Evolutionary conservation across 2,888 invertebrate genomes (phyloP), one percentile per base, ranked within the genome.

Genomic region (Polymixis flavicincta): DNA sequence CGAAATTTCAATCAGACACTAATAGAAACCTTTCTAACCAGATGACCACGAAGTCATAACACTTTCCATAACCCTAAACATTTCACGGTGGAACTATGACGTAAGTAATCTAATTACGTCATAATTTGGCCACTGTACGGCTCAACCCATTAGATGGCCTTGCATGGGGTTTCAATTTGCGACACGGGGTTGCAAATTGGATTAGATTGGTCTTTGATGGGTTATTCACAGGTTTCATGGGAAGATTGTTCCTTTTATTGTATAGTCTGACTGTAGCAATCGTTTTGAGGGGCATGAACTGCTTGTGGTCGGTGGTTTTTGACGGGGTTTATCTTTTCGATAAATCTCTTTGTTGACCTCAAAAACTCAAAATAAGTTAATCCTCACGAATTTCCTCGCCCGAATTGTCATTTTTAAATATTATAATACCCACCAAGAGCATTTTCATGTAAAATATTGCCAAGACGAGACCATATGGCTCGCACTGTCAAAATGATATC

Each of bases 101-200:
- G 84, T 92, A 66, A 17, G 32, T 66, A 93, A 93, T 93, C 89
- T 71, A 92, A 92, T 93, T 92, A 93, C 85, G 79, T 76, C 86
- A 82, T 84, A 87, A 87, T 87, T 87, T 78, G 81, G 85, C 82
- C 81, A 80, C 87, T 80, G 83, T 84, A 88, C 85, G 87, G 89
- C 88, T 90, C 88, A 91, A 92, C 92, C 93, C 92, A 92, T 93
- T 92, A 92, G 89, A 78, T 86, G 90, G 88, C 81, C 77, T 80
- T 80, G 71, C 71, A 82, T 82, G 89, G 89, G 89, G 90, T 89
- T 90, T 89, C 91, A 91, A 92, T 93, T 92, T 91, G 92, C 88
- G 90, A 92, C 92, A 92, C 92, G 83, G 85, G 66, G 77, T 74
- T 74, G 81, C 84, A 90, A 93, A 93, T 93, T 92, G 85, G 90